Evolutionary conservation across 1,140 invertebrate species (phyloP).

Genomic region (Fragariocoptes setiger): DNA sequence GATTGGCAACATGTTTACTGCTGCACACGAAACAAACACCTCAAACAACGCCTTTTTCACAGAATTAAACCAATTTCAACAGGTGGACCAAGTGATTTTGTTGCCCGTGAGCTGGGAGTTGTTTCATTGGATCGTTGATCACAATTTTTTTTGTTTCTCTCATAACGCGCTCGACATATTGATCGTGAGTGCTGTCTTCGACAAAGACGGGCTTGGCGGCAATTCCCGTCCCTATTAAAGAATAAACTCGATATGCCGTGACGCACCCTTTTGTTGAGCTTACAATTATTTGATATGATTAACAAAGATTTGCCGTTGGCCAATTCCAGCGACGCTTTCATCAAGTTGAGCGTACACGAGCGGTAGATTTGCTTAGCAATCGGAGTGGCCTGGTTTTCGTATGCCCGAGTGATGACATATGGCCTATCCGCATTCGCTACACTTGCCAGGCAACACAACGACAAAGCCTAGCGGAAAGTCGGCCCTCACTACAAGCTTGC

Average conservation of each 20-base stretch:
- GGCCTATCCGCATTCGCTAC: slow-evolving; percentile 41
- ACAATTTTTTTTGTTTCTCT: slow-evolving; percentile 54
- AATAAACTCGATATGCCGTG: slow-evolving; percentile 70
- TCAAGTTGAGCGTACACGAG: slow-evolving; percentile 49
- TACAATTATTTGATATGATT: slow-evolving; percentile 67
- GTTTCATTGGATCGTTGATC: slow-evolving; percentile 61
- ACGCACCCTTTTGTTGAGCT: slow-evolving; percentile 61
- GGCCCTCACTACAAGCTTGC: slow-evolving; percentile 45
- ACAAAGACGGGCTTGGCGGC: slow-evolving; percentile 79
- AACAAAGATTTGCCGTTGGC: slow-evolving; percentile 75
- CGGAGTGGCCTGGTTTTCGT: slow-evolving; percentile 52
- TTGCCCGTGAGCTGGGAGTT: slow-evolving; percentile 53
- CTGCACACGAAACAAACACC: slow-evolving; percentile 54
- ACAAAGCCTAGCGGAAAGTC: slow-evolving; percentile 79
- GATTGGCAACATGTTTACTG: slow-evolving; percentile 35
- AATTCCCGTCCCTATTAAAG: slow-evolving; percentile 95
- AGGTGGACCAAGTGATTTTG: slow-evolving; percentile 38
- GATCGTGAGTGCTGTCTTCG: slow-evolving; percentile 58
- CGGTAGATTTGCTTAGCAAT: slow-evolving; percentile 38
- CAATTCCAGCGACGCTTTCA: slow-evolving; percentile 69
- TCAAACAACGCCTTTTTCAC: slow-evolving; percentile 30
- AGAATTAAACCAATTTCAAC: slow-evolving; percentile 47
- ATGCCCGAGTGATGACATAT: slow-evolving; percentile 48
- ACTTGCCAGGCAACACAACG: slow-evolving; percentile 57
- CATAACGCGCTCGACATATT: slow-evolving; percentile 38